These are phyloP conservation scores for Tipula helvola DNA, from an alignment of 2,888 invertebrate species.

Conservation along the genomic window DNA sequence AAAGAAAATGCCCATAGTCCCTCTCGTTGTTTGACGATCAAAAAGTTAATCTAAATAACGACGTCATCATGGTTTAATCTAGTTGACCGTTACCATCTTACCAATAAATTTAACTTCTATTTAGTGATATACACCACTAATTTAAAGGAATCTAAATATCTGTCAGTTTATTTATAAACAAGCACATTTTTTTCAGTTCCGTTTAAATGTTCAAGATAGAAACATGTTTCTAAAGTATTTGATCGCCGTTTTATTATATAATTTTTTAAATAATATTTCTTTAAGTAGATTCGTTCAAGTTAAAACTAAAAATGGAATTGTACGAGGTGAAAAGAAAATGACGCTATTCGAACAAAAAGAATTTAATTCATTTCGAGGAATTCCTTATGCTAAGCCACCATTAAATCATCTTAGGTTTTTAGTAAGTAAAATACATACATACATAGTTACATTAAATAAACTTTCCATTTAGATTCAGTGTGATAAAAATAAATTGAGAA, in stretches of 20 bases:
- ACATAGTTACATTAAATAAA: no score
- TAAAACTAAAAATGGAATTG: not conserved
- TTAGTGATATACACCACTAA: no score
- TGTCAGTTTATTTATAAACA: no score
- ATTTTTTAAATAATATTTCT: not conserved
- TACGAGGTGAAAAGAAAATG: not conserved
- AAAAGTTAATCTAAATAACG: no score
- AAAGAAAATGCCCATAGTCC: no score
- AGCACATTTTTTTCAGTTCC: not conserved
- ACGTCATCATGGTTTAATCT: no score
- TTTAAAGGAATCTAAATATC: no score
- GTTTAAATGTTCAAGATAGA: not conserved
- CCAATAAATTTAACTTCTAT: no score
- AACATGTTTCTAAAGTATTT: not conserved
- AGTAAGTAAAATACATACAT: no score
- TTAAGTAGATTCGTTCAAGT: not conserved
- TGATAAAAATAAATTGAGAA: no score
- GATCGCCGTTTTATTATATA: not conserved
- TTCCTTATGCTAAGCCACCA: slow-evolving; percentile 4
- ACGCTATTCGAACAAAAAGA: not conserved
- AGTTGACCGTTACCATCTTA: no score
- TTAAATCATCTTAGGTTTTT: not conserved
- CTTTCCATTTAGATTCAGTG: not conserved
- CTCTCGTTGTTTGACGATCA: no score
- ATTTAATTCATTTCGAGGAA: not conserved